These are phyloP conservation scores for Marmota monax DNA, from an alignment of 2,113 vertebrate species.

Conservation along the genomic window DNA sequence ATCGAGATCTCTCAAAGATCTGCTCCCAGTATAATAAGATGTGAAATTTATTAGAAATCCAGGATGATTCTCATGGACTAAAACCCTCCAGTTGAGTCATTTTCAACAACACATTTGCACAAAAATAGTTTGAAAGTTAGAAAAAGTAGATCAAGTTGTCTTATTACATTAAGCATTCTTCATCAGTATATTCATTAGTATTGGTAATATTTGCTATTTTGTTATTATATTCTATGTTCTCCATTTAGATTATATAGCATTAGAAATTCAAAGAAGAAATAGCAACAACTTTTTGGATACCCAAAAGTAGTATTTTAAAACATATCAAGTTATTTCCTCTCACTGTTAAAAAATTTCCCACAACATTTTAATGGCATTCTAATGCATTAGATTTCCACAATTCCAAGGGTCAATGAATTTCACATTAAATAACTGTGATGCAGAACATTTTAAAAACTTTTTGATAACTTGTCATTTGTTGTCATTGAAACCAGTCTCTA, in stretches of 20 bases:
- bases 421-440: conserved; percentile 21
- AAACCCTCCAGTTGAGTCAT: not conserved
- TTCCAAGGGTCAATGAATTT: not conserved
- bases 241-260: not conserved
- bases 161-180: not conserved
- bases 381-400: not conserved
- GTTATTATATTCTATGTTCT: not conserved
- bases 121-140: conserved; percentile 29
- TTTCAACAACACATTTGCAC: not conserved
- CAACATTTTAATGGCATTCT: not conserved
- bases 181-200: not conserved
- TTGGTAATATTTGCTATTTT: not conserved
- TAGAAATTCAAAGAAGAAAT: not conserved
- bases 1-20: not conserved
- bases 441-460: not conserved
- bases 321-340: not conserved
- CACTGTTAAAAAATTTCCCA: not conserved
- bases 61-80: not conserved
- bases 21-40: not conserved
- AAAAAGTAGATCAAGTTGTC: not conserved
- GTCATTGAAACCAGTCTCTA: not conserved
- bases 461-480: not conserved
- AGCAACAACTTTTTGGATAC: not conserved
- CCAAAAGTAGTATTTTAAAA: not conserved
- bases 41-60: not conserved